phyloP scores from a whole-genome alignment of 1,140 invertebrate species.

The Pseudoatta argentina region DNA sequence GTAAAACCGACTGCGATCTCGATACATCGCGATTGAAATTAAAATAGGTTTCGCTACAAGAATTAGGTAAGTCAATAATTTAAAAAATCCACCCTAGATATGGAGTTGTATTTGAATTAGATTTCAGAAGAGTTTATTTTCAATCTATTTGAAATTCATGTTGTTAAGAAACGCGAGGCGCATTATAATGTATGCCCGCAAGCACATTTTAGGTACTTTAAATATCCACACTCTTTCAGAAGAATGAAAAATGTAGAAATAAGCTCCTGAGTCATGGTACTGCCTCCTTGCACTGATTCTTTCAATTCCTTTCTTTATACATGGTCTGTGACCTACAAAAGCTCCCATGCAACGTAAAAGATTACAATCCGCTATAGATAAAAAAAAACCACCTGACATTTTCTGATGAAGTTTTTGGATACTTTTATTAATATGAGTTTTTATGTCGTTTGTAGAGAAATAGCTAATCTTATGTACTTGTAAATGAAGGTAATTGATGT shows the following conservation, averaged over 20 bases:
- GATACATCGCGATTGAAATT: not conserved
- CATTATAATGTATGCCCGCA: not conserved
- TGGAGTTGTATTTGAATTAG: not conserved
- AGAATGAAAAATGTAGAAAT: not conserved
- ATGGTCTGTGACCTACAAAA: slow-evolving; percentile 30
- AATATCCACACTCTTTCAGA: not conserved
- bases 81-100: not conserved
- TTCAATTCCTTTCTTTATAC: slow-evolving; percentile 17
- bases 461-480: not conserved
- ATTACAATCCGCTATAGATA: not conserved
- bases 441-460: not conserved
- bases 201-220: not conserved
- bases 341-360: not conserved
- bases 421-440: not conserved
- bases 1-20: not conserved
- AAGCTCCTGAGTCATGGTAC: not conserved
- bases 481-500: not conserved
- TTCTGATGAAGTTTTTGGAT: not conserved
- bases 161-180: not conserved
- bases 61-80: slow-evolving; percentile 20
- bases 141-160: not conserved
- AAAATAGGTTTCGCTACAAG: not conserved
- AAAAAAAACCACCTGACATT: not conserved
- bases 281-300: slow-evolving; percentile 35
- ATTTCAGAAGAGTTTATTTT: not conserved